Conservation (phyloP, 2,113 vertebrate genomes). For the Melospiza georgiana region DNA sequence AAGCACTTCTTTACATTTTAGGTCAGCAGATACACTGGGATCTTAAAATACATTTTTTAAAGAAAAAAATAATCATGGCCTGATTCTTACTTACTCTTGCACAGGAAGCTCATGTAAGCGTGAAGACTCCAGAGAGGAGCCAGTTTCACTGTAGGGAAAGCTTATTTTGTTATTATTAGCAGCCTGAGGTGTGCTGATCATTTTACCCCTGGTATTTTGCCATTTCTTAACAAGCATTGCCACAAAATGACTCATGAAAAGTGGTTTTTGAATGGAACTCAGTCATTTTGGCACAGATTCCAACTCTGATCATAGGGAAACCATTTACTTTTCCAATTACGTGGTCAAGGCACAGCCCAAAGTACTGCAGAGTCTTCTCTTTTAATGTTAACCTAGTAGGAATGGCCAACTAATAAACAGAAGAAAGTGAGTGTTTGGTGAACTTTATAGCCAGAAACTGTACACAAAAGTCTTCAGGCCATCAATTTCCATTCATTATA, state of each 20-base stretch:
- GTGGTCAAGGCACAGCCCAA: slow-evolving; percentile 28
- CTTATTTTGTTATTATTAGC: slow-evolving; percentile 46
- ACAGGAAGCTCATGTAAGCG: not conserved
- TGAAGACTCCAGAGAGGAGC: not conserved
- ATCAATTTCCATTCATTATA: slow-evolving; percentile 1
- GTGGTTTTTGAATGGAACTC: slow-evolving; percentile 36
- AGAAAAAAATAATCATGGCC: not conserved
- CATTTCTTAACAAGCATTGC: slow-evolving; percentile 39
- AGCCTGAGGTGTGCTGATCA: slow-evolving; percentile 48
- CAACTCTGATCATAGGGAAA: slow-evolving; percentile 48
- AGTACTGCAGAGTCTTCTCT: not conserved
- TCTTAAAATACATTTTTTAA: not conserved
- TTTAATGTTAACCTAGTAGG: not conserved
- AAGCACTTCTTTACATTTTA: not conserved
- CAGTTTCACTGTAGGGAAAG: slow-evolving; percentile 19
- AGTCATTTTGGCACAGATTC: slow-evolving; percentile 43
- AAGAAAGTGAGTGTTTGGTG: slow-evolving; percentile 43
- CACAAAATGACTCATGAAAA: slow-evolving; percentile 52
- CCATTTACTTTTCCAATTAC: slow-evolving; percentile 55
- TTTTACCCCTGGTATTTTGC: slow-evolving; percentile 51
- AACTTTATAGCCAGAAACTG: slow-evolving; percentile 9
- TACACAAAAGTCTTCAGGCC: slow-evolving; percentile 2
- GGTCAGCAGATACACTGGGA: not conserved
- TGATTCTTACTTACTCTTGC: not conserved
- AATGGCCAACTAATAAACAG: slow-evolving; percentile 23